phyloP scores from a whole-genome alignment of 2,888 invertebrate species.

The Dryococelus australis region DNA sequence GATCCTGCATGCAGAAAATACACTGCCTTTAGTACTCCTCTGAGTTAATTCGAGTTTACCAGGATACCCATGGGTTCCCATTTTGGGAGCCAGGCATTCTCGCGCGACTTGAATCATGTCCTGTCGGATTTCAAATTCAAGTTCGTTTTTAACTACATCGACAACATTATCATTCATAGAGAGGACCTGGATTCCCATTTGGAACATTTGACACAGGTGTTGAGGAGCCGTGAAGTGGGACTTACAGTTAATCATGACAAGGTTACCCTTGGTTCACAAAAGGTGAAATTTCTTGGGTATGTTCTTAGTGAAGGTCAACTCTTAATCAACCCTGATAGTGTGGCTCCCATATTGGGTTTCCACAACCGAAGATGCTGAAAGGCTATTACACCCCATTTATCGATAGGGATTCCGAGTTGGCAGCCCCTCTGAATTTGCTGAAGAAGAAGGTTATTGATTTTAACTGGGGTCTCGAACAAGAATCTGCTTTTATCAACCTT shows the following conservation, averaged over 20 bases:
- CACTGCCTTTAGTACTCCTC: neutral
- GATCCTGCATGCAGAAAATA: neutral
- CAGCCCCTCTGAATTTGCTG: no score
- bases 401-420: no score
- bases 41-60: neutral
- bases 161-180: neutral
- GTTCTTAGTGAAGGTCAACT: no score
- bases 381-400: neutral
- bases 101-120: neutral
- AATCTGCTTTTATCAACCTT: no score
- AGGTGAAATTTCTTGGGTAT: neutral
- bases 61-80: neutral
- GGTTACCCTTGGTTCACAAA: no score
- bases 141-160: neutral
- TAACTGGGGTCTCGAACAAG: no score
- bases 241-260: neutral
- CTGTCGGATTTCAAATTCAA: neutral
- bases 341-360: no score
- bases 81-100: neutral
- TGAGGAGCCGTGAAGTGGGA: neutral
- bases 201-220: neutral
- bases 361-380: no score
- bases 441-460: no score
- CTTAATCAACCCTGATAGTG: no score
- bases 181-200: no score